These are phyloP conservation scores for Gobio gobio DNA, from an alignment of 2,113 vertebrate genomes.

Conservation along the genomic window DNA sequence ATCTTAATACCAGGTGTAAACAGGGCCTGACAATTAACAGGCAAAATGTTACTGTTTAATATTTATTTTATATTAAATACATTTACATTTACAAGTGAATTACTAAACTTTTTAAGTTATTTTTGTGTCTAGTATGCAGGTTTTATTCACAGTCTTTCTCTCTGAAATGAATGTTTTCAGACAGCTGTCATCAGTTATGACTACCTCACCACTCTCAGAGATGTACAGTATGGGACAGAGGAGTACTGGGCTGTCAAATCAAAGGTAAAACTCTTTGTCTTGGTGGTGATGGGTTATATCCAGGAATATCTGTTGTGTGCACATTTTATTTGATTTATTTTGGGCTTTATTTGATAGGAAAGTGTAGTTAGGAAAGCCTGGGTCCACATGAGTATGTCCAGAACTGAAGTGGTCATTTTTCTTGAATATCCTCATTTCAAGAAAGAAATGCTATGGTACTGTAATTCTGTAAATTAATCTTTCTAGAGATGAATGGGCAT, in stretches of 20 bases:
- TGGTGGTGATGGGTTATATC: background rate
- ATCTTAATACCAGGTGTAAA: too few relatives aligned
- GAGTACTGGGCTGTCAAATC: conserved; percentile 86
- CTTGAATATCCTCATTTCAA: background rate
- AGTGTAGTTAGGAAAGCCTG: background rate
- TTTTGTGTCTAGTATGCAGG: background rate
- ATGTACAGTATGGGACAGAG: conserved; percentile 81
- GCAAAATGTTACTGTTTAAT: too few relatives aligned
- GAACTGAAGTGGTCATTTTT: background rate
- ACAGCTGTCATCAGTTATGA: conserved; percentile 90
- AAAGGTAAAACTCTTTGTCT: conserved; percentile 77
- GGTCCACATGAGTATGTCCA: background rate
- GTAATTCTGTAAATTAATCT: background rate
- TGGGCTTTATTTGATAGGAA: background rate
- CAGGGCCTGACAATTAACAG: too few relatives aligned
- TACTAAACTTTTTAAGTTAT: background rate
- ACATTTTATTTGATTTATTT: background rate
- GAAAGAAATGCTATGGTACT: background rate
- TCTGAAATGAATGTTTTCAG: conserved; percentile 69
- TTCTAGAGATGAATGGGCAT: background rate
- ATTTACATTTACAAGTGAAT: background rate
- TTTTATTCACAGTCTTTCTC: background rate
- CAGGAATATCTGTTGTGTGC: conserved; percentile 27
- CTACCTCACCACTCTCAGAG: conserved; percentile 87
- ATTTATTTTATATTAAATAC: too few relatives aligned